Conservation (phyloP, 2,888 invertebrate genomes). For the Helleia helle region DNA sequence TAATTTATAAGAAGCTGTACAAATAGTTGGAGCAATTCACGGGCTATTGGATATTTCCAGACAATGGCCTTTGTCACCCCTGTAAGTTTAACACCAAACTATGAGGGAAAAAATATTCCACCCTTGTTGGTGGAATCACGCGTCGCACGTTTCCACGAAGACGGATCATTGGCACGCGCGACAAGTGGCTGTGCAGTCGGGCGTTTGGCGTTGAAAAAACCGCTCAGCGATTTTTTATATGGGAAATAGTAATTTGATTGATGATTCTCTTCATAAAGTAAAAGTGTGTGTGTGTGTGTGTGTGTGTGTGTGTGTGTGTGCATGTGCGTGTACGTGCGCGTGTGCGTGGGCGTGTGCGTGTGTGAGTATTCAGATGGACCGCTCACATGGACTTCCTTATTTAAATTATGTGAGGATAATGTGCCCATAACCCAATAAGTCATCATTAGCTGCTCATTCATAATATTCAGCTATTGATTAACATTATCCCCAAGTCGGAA, state of each 20-base stretch:
- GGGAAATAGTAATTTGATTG: neutral
- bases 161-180: constrained; percentile 57
- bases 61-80: constrained; percentile 32
- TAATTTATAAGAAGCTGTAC: constrained; percentile 5
- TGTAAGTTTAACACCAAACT: constrained; percentile 50
- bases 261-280: too few relatives aligned
- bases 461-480: too few relatives aligned
- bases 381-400: too few relatives aligned
- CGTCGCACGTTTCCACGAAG: constrained; percentile 66
- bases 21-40: constrained; percentile 12
- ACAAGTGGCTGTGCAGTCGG: constrained; percentile 31
- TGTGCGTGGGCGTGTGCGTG: too few relatives aligned
- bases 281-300: too few relatives aligned
- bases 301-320: too few relatives aligned
- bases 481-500: too few relatives aligned
- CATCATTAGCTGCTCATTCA: too few relatives aligned
- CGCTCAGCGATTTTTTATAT: neutral
- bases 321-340: too few relatives aligned
- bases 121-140: constrained; percentile 70
- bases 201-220: constrained; percentile 30
- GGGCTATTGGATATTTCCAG: constrained; percentile 12
- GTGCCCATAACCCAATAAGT: too few relatives aligned
- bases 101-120: constrained; percentile 57
- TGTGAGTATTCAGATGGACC: too few relatives aligned
- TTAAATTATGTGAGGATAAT: too few relatives aligned